Base-by-base conservation (phyloP, 2,797 vertebrate genomes). In the Alca torda region DNA sequence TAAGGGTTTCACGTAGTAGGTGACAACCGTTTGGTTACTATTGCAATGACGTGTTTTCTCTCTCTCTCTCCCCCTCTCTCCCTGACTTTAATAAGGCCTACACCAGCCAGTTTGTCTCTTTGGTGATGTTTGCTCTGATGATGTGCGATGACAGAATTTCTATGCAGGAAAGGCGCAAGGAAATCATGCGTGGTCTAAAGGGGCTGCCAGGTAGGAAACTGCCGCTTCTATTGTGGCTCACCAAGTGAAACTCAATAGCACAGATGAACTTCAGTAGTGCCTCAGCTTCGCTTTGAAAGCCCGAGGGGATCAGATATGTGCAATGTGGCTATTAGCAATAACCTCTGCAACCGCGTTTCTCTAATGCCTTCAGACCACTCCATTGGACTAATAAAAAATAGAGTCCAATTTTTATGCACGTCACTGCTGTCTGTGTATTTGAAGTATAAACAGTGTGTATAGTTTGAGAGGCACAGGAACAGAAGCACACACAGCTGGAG, bases 141-240 rank as follows among this genome's bases (percentile, higher is more conserved):
- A 99, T 99, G 99, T 99, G 99, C 7, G 99, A 99, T 7, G 99
- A 99, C 97, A 98, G 99, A 75, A 99, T 99, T 96, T 99, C 99
- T 37, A 98, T 99, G 98, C 99, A 99, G 97, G 98, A 99, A n/a
- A 98, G 99, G 87, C 99, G 99, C 35, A 98, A 99, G 94, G 99
- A 99, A 94, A 99, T 99, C 96, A 98, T 99, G 98, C 98, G 99
- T 33, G 99, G 99, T 9, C 98, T 99, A 37, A 98, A 97, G 97
- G 95, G 98, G 8, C 98, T 99, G 95, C 99, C 99, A 98, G 99
- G 99, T 99, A 98, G 85, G 94, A 46, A n/a, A 4, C 26, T 1
- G 10, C 30, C 7, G 12, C 8, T 0, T n/a, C 21, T 13, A 4
- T 10, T 31, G n/a, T 1, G 0, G 41, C 64, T 56, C 30, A 8